Evolutionary conservation across 2,113 vertebrate species (phyloP).

Genomic region (Cryptotis parvus): DNA sequence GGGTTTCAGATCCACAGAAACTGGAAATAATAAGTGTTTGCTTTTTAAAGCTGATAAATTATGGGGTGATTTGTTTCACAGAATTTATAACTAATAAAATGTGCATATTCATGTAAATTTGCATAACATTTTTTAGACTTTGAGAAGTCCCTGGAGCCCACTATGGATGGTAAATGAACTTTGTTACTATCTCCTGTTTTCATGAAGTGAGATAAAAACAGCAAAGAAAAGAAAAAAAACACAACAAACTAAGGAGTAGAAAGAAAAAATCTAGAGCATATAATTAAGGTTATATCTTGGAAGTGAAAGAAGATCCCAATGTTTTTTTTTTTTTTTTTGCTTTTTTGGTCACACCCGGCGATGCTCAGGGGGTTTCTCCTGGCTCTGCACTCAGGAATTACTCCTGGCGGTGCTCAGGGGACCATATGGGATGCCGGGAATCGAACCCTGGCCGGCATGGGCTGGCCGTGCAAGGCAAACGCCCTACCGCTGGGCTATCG

Average conservation of each 20-base stretch:
- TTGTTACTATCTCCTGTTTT: not conserved
- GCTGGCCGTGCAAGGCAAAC: too few species aligned
- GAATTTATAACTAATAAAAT: not conserved
- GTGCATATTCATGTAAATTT: conserved; percentile 28
- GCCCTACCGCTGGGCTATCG: too few species aligned
- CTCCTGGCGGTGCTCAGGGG: too few species aligned
- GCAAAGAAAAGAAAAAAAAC: conserved; percentile 18
- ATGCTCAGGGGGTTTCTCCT: too few species aligned
- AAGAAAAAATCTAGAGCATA: not conserved
- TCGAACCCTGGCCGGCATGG: too few species aligned
- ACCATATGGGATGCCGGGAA: too few species aligned
- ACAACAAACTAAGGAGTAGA: not conserved
- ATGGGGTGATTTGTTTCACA: conserved; percentile 17
- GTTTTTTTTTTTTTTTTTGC: too few species aligned
- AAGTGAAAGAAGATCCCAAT: not conserved
- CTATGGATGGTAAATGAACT: not conserved
- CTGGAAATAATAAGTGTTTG: conserved; percentile 39
- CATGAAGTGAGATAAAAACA: conserved; percentile 1
- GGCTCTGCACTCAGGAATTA: too few species aligned
- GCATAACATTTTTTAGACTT: conserved; percentile 36
- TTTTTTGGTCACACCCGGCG: too few species aligned
- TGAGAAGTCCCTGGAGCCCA: not conserved
- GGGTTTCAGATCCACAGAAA: conserved; percentile 20
- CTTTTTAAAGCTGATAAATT: conserved; percentile 53
- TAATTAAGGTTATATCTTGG: not conserved